Evolutionary conservation across 1,140 invertebrate genomes (phyloP), one percentile per base, ranked within the genome.

Genomic region (Chironomus striatipennis): DNA sequence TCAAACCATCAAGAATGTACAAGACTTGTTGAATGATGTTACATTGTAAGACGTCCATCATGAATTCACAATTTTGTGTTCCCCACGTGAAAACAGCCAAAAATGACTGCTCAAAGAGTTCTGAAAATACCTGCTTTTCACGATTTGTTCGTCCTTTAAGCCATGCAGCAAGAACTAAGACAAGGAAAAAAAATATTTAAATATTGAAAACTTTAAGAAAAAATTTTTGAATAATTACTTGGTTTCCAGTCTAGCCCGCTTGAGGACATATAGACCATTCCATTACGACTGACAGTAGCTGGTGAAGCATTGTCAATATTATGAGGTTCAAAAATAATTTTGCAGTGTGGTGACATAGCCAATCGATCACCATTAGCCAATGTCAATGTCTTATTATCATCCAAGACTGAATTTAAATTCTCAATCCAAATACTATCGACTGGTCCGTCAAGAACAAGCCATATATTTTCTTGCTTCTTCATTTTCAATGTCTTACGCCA

Each of bases 381-480:
- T 4, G 95, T 97, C 65, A 97, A 81, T 0, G 93, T 96, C 84
- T 96, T 96, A 80, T 98, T 98, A 79, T 98, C 96, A 82, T 98
- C 96, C 42, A 98, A 82, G 0, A 98, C 96, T 0, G 95, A 97
- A 84, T 98, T 98, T 75, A 98, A 87, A 84, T 98, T 98, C 84
- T 98, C 96, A 77, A 98, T 98, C 96, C 96, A 98, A 77, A 97
- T 95, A 78, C 94, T 94, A 79, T 98, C 96, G 0, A 98, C 96
- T 0, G 96, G 96, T 0, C 96, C 96, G 80, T 98, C 96, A 70
- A 98, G 85, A 0, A 98, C 93, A 73, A 98, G 82, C 96, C 96
- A 98, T 17, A 95, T 89, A 77, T 94, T 86, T 79, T 96, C 93
- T 1, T 91, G 93, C 80, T 90, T 89, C 83, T 97, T 97, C 0